A percentile compares a stretch with the other conserved stretches of the same genome.
Evolutionary conservation across 1,140 invertebrate genomes (phyloP).

Genomic region (Drosophila gunungcola): DNA sequence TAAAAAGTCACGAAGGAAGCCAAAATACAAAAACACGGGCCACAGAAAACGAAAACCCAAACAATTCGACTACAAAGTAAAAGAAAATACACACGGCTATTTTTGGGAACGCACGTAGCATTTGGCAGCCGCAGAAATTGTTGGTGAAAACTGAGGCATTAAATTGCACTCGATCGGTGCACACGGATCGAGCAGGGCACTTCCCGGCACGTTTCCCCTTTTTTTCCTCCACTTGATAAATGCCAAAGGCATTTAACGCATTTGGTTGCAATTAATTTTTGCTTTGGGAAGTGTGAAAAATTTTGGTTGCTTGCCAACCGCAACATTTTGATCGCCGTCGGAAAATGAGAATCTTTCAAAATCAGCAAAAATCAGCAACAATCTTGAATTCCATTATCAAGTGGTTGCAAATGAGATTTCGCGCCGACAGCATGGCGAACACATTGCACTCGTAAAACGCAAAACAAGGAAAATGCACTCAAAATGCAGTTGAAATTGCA

Average conservation of each 20-base stretch:
- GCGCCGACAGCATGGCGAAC: constrained; percentile 4
- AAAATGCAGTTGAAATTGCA: constrained; percentile 34
- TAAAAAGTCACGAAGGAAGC: constrained; percentile 32
- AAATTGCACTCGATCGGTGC: constrained; percentile 52
- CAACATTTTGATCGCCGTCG: constrained; percentile 26
- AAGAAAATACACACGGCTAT: constrained; percentile 26
- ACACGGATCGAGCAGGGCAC: constrained; percentile 10
- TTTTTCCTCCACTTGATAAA: constrained; percentile 5
- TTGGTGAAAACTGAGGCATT: constrained; percentile 54
- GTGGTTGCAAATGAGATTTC: constrained; percentile 33
- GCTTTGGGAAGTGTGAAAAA: constrained; percentile 28
- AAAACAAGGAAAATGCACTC: constrained; percentile 34
- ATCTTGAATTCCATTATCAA: constrained; percentile 47
- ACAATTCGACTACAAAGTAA: constrained; percentile 37
- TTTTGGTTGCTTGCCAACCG: constrained; percentile 54
- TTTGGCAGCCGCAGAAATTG: constrained; percentile 11
- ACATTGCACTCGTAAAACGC: constrained; percentile 4
- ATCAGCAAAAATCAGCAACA: not conserved
- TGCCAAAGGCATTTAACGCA: constrained; percentile 57
- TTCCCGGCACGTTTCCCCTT: constrained; percentile 33
- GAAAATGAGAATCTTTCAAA: constrained; percentile 6
- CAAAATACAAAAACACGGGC: constrained; percentile 21
- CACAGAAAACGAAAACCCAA: constrained; percentile 18
- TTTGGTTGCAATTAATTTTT: constrained; percentile 61
- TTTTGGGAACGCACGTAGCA: constrained; percentile 52